phyloP scores from a whole-genome alignment of 2,888 invertebrate genomes.

The Hecatera dysodea region DNA sequence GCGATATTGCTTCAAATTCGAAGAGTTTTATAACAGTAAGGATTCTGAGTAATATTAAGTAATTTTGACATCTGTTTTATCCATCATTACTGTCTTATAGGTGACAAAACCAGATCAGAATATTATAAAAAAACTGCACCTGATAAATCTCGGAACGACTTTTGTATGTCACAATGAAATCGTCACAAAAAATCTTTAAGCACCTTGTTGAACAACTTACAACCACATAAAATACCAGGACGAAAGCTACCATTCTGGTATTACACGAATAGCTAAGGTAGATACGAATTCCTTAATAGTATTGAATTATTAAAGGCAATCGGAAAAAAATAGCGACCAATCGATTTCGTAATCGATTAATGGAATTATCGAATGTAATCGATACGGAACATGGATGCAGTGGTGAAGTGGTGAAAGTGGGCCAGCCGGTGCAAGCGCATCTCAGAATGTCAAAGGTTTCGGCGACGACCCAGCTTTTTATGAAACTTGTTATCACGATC shows the following conservation, averaged over 20 bases:
- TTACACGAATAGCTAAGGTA: slow-evolving; percentile 1
- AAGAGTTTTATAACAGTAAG: background rate
- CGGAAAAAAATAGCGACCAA: slow-evolving; percentile 63
- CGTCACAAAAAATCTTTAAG: slow-evolving; percentile 25
- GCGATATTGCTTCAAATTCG: background rate
- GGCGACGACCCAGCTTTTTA: slow-evolving; percentile 63
- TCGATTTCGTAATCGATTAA: slow-evolving; percentile 69
- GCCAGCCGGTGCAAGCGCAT: slow-evolving; percentile 57
- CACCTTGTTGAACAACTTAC: slow-evolving; percentile 22
- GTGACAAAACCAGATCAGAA: slow-evolving; percentile 25
- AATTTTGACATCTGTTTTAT: background rate
- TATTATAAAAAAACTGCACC: slow-evolving; percentile 22
- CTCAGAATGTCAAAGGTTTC: slow-evolving; percentile 69
- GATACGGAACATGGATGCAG: slow-evolving; percentile 68
- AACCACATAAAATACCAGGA: slow-evolving; percentile 26
- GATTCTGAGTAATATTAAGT: background rate
- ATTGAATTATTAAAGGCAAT: slow-evolving; percentile 48
- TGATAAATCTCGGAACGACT: background rate
- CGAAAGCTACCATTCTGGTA: slow-evolving; percentile 15
- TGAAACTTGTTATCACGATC: slow-evolving; percentile 56
- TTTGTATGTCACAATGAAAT: slow-evolving; percentile 10
- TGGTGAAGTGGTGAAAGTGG: slow-evolving; percentile 77
- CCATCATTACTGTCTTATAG: slow-evolving; percentile 13
- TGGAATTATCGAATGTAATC: slow-evolving; percentile 60
- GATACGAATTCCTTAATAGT: slow-evolving; percentile 23